Evolutionary conservation across 2,888 invertebrate species (phyloP), one percentile per base, ranked within the genome.

Genomic region (Archips xylosteana): DNA sequence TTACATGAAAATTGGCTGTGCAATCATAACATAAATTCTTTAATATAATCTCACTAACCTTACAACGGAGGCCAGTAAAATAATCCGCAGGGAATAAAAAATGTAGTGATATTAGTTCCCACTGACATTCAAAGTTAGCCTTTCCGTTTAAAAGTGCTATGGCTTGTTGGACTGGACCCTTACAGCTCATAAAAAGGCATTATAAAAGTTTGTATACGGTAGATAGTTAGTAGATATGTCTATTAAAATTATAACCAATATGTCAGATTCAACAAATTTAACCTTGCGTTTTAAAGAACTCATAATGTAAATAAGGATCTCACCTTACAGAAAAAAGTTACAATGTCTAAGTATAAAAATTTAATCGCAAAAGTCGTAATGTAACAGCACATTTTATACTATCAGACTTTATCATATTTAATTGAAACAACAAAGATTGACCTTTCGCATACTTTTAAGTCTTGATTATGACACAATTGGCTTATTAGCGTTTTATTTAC

Each of bases 1-100:
- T 89, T 85, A 86, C 83, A 91, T 90, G 90, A 87, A 90, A 91
- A 92, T 91, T 88, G 87, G 81, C 80, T 86, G 87, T 88, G 86
- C 88, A 90, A 90, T 88, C 88, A 89, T 89, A 91, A 88, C 87
- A 89, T 88, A 87, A 88, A 84, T 87, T 85, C 78, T 87, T 89
- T 86, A 84, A 86, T 86, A 85, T 85, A 84, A 83, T 85, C 83
- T 84, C 84, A 84, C 80, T 78, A 80, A 77, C 81, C 80, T 82
- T 81, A 79, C 79, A 83, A 81, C 82, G 80, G 82, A 81, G 79
- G 81, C 81, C 80, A 80, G 83, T 83, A 83, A 83, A 80, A 83
- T 86, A 83, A 86, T 82, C 80, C 80, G 80, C 75, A 70, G 75
- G 71, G 70, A 39, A 70, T 79, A 79, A 81, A 78, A 76, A 78